phyloP scores from a whole-genome alignment of 2,113 vertebrate species.

The Columbina picui region DNA sequence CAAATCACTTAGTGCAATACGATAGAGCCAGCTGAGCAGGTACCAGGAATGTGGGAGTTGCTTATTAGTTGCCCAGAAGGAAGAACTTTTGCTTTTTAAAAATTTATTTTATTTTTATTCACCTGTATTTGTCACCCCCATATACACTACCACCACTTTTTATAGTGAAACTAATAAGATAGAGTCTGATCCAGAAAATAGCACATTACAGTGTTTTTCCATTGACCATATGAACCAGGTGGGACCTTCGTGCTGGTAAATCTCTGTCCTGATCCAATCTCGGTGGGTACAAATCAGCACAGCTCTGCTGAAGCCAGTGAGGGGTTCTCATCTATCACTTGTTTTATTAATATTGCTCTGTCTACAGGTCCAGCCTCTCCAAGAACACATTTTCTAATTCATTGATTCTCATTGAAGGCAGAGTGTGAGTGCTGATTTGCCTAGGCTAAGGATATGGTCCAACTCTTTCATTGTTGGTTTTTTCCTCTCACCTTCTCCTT shows the following conservation, averaged over 20 bases:
- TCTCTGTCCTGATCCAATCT: background rate
- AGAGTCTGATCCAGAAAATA: background rate
- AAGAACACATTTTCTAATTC: constrained; percentile 44
- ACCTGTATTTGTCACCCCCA: background rate
- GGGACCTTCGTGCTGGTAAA: background rate
- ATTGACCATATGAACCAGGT: background rate
- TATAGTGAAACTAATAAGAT: background rate
- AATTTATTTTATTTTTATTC: background rate
- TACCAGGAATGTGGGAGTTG: constrained; percentile 45
- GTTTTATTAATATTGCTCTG: constrained; percentile 37
- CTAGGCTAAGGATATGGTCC: background rate
- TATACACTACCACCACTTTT: background rate
- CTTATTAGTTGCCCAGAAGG: background rate
- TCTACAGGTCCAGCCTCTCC: constrained; percentile 11
- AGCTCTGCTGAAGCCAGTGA: background rate
- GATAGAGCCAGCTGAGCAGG: constrained; percentile 49
- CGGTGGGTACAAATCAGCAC: background rate
- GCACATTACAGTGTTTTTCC: background rate
- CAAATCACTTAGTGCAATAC: background rate
- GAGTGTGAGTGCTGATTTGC: constrained; percentile 26
- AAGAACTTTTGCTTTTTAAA: background rate
- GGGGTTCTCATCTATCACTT: constrained; percentile 42
- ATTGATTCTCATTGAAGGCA: background rate
- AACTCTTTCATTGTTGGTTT: background rate
- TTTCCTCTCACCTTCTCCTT: background rate